These are phyloP conservation scores for Drosophila micromelanica DNA, from an alignment of 1,140 invertebrate species.

Conservation along the genomic window DNA sequence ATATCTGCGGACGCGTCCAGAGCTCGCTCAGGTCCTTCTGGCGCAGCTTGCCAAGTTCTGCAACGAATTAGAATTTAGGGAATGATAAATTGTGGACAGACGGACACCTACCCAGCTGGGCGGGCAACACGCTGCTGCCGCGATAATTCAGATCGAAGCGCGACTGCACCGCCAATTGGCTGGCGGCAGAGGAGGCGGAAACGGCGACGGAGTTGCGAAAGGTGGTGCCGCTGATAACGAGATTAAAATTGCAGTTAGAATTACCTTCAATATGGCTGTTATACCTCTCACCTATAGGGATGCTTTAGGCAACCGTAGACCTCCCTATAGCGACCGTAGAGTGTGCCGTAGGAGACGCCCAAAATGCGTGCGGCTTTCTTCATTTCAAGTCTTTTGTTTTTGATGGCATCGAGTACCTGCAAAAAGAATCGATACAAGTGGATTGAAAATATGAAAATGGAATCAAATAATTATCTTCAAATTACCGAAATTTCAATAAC, in stretches of 20 bases:
- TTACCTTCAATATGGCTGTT: background rate
- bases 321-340: constrained; percentile 94
- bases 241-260: background rate
- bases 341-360: constrained; percentile 94
- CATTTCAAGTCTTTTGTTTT: constrained; percentile 96
- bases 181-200: constrained; percentile 43
- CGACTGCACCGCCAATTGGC: constrained; percentile 65
- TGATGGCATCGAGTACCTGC: constrained; percentile 92
- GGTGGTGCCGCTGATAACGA: constrained; percentile 60
- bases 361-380: constrained; percentile 95
- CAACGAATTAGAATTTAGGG: too few relatives aligned
- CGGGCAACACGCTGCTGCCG: constrained; percentile 57
- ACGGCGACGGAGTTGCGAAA: constrained; percentile 71
- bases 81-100: too few relatives aligned
- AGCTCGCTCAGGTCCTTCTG: constrained; percentile 78
- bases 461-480: too few relatives aligned
- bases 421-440: background rate
- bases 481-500: too few relatives aligned
- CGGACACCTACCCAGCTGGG: constrained; percentile 61
- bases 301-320: constrained; percentile 93
- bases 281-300: constrained; percentile 70
- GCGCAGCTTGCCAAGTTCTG: constrained; percentile 75
- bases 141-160: constrained; percentile 76
- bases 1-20: constrained; percentile 80
- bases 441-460: too few relatives aligned